Percentiles rank a stretch among this genome's conserved stretches.
These are phyloP conservation scores for Antechinus flavipes DNA, from an alignment of 2,113 vertebrate species.

Conservation along the genomic window DNA sequence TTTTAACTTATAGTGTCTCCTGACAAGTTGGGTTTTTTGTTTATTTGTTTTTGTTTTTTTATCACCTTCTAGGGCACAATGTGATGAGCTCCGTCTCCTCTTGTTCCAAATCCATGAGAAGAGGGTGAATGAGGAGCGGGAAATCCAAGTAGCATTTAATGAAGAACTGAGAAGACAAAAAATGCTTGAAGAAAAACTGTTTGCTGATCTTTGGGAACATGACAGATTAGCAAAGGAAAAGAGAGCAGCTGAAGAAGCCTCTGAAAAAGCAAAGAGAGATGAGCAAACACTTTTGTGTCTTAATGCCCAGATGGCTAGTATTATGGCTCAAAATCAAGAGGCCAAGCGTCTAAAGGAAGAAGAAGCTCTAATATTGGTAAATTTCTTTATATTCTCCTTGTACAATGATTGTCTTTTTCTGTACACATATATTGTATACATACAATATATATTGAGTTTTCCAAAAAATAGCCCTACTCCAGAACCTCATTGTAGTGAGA, in stretches of 20 bases:
- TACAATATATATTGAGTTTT: not conserved
- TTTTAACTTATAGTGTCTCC: conserved; percentile 2
- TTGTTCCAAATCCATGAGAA: conserved; percentile 70
- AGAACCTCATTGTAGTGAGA: not conserved
- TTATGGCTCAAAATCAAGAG: conserved; percentile 73
- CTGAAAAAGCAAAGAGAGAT: conserved; percentile 60
- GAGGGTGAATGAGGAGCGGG: conserved; percentile 83
- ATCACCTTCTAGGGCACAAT: conserved; percentile 83
- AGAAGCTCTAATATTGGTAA: conserved; percentile 88
- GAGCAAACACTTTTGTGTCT: conserved; percentile 74
- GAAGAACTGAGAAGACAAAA: conserved; percentile 76
- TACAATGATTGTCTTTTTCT: not conserved
- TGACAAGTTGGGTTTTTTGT: not conserved
- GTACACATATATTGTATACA: not conserved
- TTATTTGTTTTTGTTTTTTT: not conserved
- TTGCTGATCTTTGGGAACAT: conserved; percentile 87
- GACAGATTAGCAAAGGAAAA: conserved; percentile 88
- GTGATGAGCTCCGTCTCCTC: conserved; percentile 85
- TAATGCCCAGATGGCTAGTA: conserved; percentile 76
- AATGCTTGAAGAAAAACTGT: conserved; percentile 84
- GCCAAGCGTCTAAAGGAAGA: conserved; percentile 83
- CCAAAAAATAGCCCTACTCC: not conserved
- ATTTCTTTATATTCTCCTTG: not conserved
- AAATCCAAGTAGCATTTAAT: conserved; percentile 85
- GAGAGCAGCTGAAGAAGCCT: conserved; percentile 57